Percentiles rank a stretch among this genome's conserved stretches.
These are phyloP conservation scores for Tragelaphus scriptus DNA, from an alignment of 2,113 vertebrate species.

Conservation along the genomic window DNA sequence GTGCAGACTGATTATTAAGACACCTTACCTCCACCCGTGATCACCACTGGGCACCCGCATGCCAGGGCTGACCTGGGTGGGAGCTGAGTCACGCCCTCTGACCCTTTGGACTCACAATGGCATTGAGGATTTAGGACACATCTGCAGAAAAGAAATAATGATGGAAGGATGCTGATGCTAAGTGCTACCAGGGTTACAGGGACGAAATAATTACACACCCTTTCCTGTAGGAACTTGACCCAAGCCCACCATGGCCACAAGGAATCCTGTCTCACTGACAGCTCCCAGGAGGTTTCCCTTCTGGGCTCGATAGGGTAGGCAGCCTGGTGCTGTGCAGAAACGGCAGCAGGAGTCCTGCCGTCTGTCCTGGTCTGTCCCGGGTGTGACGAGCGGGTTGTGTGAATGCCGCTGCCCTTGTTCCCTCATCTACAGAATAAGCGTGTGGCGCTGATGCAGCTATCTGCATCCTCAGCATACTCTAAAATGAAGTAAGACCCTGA, in stretches of 20 bases:
- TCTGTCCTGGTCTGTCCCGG: fast-evolving
- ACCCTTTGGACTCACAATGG: fast-evolving
- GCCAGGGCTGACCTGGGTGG: neutral
- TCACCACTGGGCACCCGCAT: fast-evolving
- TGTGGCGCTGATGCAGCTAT: fast-evolving
- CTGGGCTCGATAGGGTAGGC: fast-evolving
- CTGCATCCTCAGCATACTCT: neutral
- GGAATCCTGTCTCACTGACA: fast-evolving
- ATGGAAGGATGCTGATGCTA: neutral
- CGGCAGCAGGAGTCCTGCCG: fast-evolving
- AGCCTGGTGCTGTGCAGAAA: fast-evolving
- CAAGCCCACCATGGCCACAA: neutral
- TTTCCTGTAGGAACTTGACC: neutral
- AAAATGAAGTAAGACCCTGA: neutral
- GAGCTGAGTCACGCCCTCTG: fast-evolving
- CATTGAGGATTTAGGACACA: neutral
- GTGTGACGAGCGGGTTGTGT: too few species aligned
- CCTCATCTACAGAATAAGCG: neutral
- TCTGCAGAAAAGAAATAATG: neutral
- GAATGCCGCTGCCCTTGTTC: neutral
- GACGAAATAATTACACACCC: fast-evolving
- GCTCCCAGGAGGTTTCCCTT: neutral
- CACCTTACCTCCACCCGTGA: fast-evolving
- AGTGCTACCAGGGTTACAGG: fast-evolving
- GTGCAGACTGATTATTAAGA: fast-evolving